Evolutionary conservation across 2,797 vertebrate species (phyloP).

Genomic region (Sebastes ruberrimus): DNA sequence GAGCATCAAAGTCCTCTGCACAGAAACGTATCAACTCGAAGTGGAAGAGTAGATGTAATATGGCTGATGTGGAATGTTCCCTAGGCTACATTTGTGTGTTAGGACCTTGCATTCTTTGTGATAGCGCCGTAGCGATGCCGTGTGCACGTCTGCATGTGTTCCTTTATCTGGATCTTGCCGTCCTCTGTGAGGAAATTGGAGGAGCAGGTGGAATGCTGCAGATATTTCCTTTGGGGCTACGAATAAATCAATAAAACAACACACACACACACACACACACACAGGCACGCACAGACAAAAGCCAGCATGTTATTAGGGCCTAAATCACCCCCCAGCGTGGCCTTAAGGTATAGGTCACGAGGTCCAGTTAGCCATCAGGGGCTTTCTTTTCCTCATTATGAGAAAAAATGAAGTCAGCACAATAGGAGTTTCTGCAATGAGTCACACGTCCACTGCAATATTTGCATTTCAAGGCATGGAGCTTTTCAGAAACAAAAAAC

Average conservation of each 20-base stretch:
- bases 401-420: conserved; percentile 28
- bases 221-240: conserved; percentile 57
- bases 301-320: conserved; percentile 37
- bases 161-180: conserved; percentile 32
- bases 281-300: conserved; percentile 25
- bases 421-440: conserved; percentile 16
- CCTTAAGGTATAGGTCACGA: conserved; percentile 35
- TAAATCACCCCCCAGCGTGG: conserved; percentile 22
- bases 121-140: conserved; percentile 35
- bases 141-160: conserved; percentile 2
- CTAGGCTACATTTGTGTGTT: conserved; percentile 23
- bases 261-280: neutral
- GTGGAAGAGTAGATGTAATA: neutral
- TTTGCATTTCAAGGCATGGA: conserved; percentile 34
- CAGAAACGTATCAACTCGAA: neutral
- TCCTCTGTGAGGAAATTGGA: conserved; percentile 64
- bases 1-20: neutral
- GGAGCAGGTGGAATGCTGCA: conserved; percentile 77
- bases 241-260: conserved; percentile 72
- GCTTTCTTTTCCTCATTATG: conserved; percentile 61
- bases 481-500: neutral
- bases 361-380: conserved; percentile 9
- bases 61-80: conserved; percentile 50
- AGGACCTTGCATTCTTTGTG: conserved; percentile 52
- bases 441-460: conserved; percentile 11